Percentiles rank a stretch among this genome's conserved stretches.
phyloP scores from a whole-genome alignment of 2,113 vertebrate genomes.

The Phalacrocorax aristotelis region DNA sequence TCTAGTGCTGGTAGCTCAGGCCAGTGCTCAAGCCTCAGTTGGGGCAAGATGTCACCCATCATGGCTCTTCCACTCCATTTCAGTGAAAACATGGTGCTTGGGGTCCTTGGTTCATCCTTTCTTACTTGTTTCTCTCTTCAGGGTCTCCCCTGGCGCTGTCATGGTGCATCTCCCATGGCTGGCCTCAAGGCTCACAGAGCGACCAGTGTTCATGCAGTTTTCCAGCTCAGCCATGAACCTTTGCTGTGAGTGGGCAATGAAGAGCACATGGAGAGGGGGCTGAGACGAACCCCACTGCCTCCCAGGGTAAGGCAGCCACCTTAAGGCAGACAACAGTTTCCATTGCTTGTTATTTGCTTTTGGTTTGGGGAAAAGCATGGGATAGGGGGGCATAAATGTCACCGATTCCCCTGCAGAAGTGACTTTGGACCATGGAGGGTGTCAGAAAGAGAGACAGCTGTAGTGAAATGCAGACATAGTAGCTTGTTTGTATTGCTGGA shows the following conservation, averaged over 20 bases:
- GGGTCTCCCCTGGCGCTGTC: background rate
- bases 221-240: background rate
- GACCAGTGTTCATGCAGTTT: background rate
- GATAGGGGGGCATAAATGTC: background rate
- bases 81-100: background rate
- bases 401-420: background rate
- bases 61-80: background rate
- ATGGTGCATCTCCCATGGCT: background rate
- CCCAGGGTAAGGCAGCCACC: fast-evolving
- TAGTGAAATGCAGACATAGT: background rate
- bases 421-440: background rate
- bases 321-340: background rate
- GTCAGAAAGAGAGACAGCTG: background rate
- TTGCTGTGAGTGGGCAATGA: background rate
- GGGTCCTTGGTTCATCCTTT: background rate
- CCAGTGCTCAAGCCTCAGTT: background rate
- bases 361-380: background rate
- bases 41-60: background rate
- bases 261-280: background rate
- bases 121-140: background rate
- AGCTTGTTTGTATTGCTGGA: background rate
- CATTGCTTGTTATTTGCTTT: background rate
- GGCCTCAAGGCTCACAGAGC: background rate
- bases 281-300: background rate
- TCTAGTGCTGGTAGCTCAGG: background rate